Evolutionary conservation across 2,797 vertebrate genomes (phyloP), one percentile per base, ranked within the genome.

Genomic region (Amphiprion clarkii): DNA sequence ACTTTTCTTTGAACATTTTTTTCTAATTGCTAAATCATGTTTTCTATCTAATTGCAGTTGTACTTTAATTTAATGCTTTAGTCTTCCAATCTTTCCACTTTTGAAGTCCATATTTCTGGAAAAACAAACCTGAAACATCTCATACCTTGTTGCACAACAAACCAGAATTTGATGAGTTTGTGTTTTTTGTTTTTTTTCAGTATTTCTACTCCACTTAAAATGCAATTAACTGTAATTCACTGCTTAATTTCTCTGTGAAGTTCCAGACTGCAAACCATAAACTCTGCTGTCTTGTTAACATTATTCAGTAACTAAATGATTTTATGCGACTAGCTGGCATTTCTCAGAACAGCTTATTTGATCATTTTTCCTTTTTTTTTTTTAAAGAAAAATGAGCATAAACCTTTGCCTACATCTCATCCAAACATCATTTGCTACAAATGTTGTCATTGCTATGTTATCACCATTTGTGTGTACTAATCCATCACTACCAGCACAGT

Each of bases 401-500:
- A 19, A 48, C 29, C 31, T 29, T 55, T 36, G 10, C 27, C 61
- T 11, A 61, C 60, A 57, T 60, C 12, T 9, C 33, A 6, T 42
- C 13, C 42, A 63, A 42, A 61, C 39, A 9, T 31, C 6, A 31
- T 67, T 62, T 51, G 39, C n/a, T 23, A 59, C 17, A 73, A 57
- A 62, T 31, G 33, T 53, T 67, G 58, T 64, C 33, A 29, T 67
- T 16, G 58, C 61, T 80, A 11, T 39, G 68, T 82, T 53, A 82
- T 76, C 72, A 31, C 40, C 7, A 14, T 68, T 63, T 70, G 73
- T 64, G 55, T 51, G 12, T 9, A 8, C 57, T 70, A 82, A 88
- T 87, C 81, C 71, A 85, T 86, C 87, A 81, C 48, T 54, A 54
- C 40, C 14, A 42, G 57, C 44, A n/a, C 29, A 3, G 17, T 58